These are phyloP conservation scores for Brachionus rotundiformis DNA, from an alignment of 1,140 invertebrate genomes.

Conservation along the genomic window DNA sequence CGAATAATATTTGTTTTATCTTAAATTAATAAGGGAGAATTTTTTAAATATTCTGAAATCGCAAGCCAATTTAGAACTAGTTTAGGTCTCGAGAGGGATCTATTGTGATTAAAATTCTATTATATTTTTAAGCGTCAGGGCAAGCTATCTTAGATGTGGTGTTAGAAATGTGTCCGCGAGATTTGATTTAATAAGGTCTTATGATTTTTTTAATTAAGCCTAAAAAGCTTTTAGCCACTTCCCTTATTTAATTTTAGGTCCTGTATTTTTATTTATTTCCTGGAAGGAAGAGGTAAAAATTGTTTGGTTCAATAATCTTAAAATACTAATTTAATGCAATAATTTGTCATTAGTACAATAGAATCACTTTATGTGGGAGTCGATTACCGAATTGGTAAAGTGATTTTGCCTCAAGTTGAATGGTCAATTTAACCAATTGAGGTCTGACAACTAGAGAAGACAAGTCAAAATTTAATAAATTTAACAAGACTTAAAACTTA, in stretches of 20 bases:
- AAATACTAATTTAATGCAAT: background rate
- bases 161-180: no score
- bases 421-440: background rate
- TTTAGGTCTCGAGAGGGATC: background rate
- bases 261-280: background rate
- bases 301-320: background rate
- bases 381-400: background rate
- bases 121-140: no score
- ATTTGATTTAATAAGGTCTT: no score
- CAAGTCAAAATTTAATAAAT: background rate
- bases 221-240: background rate
- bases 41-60: background rate
- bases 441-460: background rate
- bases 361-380: background rate
- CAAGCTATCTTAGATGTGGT: no score
- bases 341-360: background rate
- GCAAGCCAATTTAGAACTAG: background rate
- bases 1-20: constrained; percentile 8
- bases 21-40: background rate
- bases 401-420: background rate
- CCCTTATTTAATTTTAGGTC: background rate
- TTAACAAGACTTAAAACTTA: background rate
- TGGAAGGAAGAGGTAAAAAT: background rate
- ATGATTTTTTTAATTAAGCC: no score
- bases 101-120: background rate